Conservation (phyloP, 2,113 vertebrate genomes). For the Sylvietta virens region DNA sequence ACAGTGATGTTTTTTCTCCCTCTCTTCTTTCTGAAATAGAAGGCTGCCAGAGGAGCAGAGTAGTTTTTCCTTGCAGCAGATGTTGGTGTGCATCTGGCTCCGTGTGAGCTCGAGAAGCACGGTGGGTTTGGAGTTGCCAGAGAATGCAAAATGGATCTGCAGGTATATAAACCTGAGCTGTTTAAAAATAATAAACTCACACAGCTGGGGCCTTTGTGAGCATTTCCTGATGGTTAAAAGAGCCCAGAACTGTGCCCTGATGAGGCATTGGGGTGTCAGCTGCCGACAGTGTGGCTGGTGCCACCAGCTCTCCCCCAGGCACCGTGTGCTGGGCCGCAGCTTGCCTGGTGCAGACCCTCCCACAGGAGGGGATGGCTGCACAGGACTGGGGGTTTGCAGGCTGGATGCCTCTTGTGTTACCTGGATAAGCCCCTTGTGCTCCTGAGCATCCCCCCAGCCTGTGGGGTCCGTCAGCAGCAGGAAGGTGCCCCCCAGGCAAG, state of each 20-base stretch:
- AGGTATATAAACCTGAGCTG: neutral
- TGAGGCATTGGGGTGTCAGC: too few species aligned
- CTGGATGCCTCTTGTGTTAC: neutral
- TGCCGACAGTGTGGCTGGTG: fast-evolving
- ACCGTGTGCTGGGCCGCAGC: neutral
- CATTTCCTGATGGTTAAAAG: neutral
- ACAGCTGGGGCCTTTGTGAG: neutral
- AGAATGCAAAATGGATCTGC: neutral
- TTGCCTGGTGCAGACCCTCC: neutral
- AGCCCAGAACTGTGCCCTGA: neutral
- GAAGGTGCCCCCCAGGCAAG: neutral
- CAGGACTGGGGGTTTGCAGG: fast-evolving
- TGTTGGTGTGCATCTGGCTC: conserved; percentile 13
- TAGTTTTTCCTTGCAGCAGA: conserved; percentile 11
- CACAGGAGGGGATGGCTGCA: neutral
- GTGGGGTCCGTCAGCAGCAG: fast-evolving
- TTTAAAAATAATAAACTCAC: neutral
- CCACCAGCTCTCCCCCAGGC: neutral
- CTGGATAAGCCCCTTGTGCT: neutral
- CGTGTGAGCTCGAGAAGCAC: neutral
- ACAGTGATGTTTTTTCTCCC: neutral
- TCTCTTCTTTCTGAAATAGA: neutral
- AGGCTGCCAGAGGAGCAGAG: neutral
- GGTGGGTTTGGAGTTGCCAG: neutral
- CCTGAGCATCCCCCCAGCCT: neutral